Base-by-base conservation (phyloP, 2,797 vertebrate species). In the Pagetopsis macropterus region DNA sequence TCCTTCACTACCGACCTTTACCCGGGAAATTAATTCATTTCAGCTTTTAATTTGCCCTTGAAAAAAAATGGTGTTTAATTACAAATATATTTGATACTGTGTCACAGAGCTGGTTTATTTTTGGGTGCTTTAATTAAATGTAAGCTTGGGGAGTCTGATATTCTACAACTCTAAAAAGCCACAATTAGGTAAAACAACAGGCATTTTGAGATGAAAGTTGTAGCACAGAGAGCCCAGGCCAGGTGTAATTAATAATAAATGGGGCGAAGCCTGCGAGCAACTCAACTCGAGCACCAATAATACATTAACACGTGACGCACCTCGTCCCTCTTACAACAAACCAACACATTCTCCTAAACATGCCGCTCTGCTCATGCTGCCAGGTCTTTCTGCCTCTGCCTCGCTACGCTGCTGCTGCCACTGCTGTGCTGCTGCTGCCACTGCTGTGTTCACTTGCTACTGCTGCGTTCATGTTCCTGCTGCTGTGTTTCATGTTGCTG, bases 11-110 rank as follows among this genome's bases (percentile, higher is more conserved):
- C 15, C 56, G 10, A 17, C 17, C 21, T 51, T 62, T 17, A 41
- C 33, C 5, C 51, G 44, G 33, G 56, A 68, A 44, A 70, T 33
- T 1, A 49, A 41, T 78, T 44, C 3, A 55, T 59, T 75, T 19
- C 44, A 49, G 40, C 44, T 41, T 72, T 41, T 69, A 16, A 49
- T 75, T 54, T 63, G 70, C 51, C 65, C 51, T 75, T 46, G 33
- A 19, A 65, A 51, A 27, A 54, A 16, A 31, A 70, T 81, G n/a
- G 19, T 17, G 50, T 56, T 19, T 66, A 60, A 65, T 54, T 54
- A 33, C 44, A 74, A 46, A 54, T 68, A 51, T 65, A 66, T 66
- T 46, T 66, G 49, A 63, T 48, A 55, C 15, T 41, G 52, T 37
- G 33, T 51, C 15, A 55, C 10, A 27, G 23, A 56, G 51, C n/a